These are phyloP conservation scores for Mohoua ochrocephala DNA, from an alignment of 2,113 vertebrate genomes.

Conservation along the genomic window DNA sequence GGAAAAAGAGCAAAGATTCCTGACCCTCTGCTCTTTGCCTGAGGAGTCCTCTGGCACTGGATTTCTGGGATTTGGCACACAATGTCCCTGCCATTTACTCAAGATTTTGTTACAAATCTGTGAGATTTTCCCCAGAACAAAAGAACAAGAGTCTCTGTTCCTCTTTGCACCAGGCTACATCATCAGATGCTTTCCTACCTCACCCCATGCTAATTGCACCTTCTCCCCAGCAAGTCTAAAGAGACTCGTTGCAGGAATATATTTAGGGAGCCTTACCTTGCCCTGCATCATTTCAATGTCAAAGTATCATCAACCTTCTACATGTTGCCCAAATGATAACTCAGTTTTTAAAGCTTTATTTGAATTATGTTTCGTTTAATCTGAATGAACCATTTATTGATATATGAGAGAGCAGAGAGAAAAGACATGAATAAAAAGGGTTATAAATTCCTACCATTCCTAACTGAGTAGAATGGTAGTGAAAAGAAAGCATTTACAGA, in stretches of 20 bases:
- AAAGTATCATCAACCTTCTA: background rate
- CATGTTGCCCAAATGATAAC: background rate
- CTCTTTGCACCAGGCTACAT: background rate
- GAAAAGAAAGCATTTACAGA: background rate
- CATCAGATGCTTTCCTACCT: background rate
- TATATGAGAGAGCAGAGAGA: background rate
- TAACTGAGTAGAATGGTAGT: background rate
- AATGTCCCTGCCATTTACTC: background rate
- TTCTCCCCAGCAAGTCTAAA: background rate
- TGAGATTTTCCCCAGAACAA: background rate
- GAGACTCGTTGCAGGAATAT: rapidly evolving
- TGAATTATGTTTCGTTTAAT: background rate
- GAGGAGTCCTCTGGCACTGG: rapidly evolving
- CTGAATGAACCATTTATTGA: background rate
- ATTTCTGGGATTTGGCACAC: background rate
- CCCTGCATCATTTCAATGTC: background rate
- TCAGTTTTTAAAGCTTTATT: background rate
- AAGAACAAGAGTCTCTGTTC: background rate
- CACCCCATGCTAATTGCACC: background rate
- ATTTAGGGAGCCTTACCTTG: background rate
- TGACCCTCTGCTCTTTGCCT: background rate
- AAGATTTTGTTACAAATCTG: background rate
- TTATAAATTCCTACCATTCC: background rate
- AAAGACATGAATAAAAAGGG: background rate
- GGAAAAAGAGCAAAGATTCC: background rate